Percentiles rank a stretch among this genome's conserved stretches.
Evolutionary conservation across 2,113 vertebrate species (phyloP).

Genomic region (Pleuronectes platessa): DNA sequence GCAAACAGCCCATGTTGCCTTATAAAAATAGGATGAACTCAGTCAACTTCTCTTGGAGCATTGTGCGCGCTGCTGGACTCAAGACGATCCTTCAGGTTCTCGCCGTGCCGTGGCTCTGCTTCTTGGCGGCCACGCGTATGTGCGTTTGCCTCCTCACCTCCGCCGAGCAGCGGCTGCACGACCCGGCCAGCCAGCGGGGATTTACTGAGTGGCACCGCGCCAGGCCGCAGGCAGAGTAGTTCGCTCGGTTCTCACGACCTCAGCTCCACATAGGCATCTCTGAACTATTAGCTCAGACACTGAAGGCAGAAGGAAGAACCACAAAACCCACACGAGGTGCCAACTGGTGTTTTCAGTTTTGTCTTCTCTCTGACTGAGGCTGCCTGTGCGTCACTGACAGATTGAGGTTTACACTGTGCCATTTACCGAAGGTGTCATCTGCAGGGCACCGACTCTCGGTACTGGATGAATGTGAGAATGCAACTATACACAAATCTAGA

Average conservation of each 20-base stretch:
- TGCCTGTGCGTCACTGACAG: slow-evolving; percentile 25
- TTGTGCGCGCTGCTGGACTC: slow-evolving; percentile 25
- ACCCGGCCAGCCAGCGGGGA: slow-evolving; percentile 81
- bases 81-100: slow-evolving; percentile 61
- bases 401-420: slow-evolving; percentile 45
- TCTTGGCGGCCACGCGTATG: slow-evolving; percentile 64
- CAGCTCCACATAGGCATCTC: slow-evolving; percentile 81
- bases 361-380: slow-evolving; percentile 57
- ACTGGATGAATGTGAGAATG: slow-evolving; percentile 44
- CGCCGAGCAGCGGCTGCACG: slow-evolving; percentile 65
- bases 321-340: slow-evolving; percentile 76
- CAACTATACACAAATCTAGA: slow-evolving; percentile 49
- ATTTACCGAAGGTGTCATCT: slow-evolving; percentile 63
- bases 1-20: neutral
- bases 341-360: slow-evolving; percentile 73
- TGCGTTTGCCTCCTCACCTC: slow-evolving; percentile 78
- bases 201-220: slow-evolving; percentile 85
- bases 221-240: slow-evolving; percentile 85
- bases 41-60: slow-evolving; percentile 26
- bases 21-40: slow-evolving; percentile 37
- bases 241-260: slow-evolving; percentile 90
- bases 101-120: slow-evolving; percentile 55
- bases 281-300: slow-evolving; percentile 82
- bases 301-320: slow-evolving; percentile 73
- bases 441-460: slow-evolving; percentile 61